Evolutionary conservation across 2,113 vertebrate genomes (phyloP).

Genomic region (Larimichthys polyactis): DNA sequence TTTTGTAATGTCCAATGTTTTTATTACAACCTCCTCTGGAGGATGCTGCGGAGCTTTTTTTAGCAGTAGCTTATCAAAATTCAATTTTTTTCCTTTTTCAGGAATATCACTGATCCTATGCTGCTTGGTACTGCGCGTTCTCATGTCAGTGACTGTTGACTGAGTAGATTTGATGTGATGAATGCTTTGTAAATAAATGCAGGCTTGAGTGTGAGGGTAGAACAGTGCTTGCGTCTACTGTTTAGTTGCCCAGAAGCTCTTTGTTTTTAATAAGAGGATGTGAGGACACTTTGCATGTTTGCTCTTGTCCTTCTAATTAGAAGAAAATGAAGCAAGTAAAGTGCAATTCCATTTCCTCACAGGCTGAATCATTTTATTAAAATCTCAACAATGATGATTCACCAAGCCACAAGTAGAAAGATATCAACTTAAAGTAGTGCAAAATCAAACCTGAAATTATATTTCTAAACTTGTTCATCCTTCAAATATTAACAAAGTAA

Average conservation of each 20-base stretch:
- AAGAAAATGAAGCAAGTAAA: slow-evolving; percentile 3
- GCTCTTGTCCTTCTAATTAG: slow-evolving; percentile 8
- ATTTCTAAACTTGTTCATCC: not conserved
- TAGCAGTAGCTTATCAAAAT: not conserved
- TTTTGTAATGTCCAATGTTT: not conserved
- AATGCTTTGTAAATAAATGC: not conserved
- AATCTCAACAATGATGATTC: not conserved
- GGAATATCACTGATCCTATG: not conserved
- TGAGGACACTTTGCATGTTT: not conserved
- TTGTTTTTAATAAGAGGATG: not conserved
- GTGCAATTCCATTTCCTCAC: slow-evolving; percentile 5
- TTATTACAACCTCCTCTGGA: not conserved
- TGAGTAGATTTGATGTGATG: not conserved
- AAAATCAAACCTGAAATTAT: not conserved
- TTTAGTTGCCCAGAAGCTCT: not conserved
- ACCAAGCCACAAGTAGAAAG: not conserved
- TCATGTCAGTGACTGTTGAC: not conserved
- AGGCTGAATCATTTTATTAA: slow-evolving; percentile 2
- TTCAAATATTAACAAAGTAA: not conserved
- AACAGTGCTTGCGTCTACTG: not conserved
- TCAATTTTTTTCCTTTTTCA: not conserved
- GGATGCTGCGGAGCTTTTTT: not conserved
- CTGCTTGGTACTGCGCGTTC: not conserved
- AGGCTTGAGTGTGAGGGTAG: not conserved
- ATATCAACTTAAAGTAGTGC: not conserved